Evolutionary conservation across 2,888 invertebrate species (phyloP), one percentile per base, ranked within the genome.

Genomic region (Drosophila trichaetosa): DNA sequence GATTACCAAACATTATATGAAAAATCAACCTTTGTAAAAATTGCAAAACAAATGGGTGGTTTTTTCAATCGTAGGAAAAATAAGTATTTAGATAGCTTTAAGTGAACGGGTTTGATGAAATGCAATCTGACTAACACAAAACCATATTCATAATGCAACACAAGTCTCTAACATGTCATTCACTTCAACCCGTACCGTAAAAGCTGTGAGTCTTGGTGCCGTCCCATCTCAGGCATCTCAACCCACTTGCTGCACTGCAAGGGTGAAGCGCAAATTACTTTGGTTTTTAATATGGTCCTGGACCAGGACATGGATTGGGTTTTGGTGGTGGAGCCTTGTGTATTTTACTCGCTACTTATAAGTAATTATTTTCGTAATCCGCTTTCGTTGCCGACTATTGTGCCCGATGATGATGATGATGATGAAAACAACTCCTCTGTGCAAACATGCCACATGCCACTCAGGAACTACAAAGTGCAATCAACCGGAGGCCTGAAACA

Each of bases 401-500:
- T 79, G 68, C 57, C 53, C 42, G 64, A 40, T 62, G 33, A 49
- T 60, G 52, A 18, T 57, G 58, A 46, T 42, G 38, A 31, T 49
- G 38, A 54, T 54, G 34, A 34, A 65, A 65, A 64, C 69, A 59
- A 60, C 63, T 66, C 66, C 53, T 66, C 66, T 70, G 72, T 76
- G 71, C 63, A 59, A 52, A 59, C 71, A 31, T 42, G 40, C 8
- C 40, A 33, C 49, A 49, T 67, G 69, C 42, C 67, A 79, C 75
- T 66, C 82, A 97, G 97, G 87, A 96, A 96, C 89, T 97, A 97
- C 94, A 96, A 96, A 93, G 94, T 95, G 62, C 96, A 96, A 57
- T 95, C 96, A 42, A 95, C 96, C 82, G 84, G 82, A 59, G 95
- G 95, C 83, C 95, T 95, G 91, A 96, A 97, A 93, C 96, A 97